Percentiles rank a stretch among this genome's conserved stretches.
Conservation (phyloP, 2,888 invertebrate species). For the Troides aeacus region DNA sequence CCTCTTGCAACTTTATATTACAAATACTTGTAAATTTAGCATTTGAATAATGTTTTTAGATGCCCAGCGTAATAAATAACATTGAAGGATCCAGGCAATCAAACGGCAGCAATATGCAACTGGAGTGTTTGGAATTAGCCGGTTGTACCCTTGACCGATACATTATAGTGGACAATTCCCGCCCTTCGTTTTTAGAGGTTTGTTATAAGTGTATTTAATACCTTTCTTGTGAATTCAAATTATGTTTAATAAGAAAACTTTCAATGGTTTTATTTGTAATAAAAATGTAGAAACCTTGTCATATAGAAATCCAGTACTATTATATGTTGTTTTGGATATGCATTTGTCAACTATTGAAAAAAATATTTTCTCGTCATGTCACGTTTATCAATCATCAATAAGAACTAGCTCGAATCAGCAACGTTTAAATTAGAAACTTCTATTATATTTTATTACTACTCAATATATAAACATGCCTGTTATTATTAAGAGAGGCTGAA, state of each 20-base stretch:
- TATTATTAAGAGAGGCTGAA: no score
- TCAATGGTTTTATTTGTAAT: no score
- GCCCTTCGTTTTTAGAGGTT: slow-evolving; percentile 85
- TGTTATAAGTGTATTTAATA: slow-evolving; percentile 31
- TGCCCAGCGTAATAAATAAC: slow-evolving; percentile 64
- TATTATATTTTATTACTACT: no score
- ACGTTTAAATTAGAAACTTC: no score
- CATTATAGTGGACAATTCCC: slow-evolving; percentile 83
- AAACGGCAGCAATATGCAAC: slow-evolving; percentile 73
- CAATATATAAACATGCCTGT: no score
- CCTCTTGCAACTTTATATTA: slow-evolving; percentile 24
- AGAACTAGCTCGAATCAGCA: no score
- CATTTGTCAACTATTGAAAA: no score
- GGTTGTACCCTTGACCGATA: slow-evolving; percentile 90
- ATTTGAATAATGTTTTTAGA: slow-evolving; percentile 49
- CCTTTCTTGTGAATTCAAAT: not conserved
- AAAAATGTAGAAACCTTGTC: no score
- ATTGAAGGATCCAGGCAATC: slow-evolving; percentile 51
- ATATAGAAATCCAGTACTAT: not conserved
- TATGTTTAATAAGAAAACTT: no score
- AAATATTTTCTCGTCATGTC: no score
- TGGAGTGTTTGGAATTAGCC: slow-evolving; percentile 87
- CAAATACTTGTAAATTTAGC: slow-evolving; percentile 15
- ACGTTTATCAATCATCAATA: no score
- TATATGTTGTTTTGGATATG: not conserved